Evolutionary conservation across 2,113 vertebrate genomes (phyloP), one percentile per base, ranked within the genome.

Genomic region (Ivindomyrus marchei): DNA sequence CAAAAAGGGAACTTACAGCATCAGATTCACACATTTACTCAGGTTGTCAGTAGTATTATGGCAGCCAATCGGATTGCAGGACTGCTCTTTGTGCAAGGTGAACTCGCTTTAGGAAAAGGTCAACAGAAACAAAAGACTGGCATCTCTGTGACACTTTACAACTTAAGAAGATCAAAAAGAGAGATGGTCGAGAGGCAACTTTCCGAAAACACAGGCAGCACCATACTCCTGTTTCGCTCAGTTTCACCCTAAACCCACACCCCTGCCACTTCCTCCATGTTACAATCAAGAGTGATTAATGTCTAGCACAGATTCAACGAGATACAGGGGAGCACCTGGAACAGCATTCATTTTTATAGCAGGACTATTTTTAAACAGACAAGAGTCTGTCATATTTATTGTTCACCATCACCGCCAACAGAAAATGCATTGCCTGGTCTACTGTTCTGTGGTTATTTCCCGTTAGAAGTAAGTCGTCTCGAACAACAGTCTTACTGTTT

Each of bases 401-500:
- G 91, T 93, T 95, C 93, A 89, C 92, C 89, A 88, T 52, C 92
- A 90, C 93, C 3, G 50, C 1, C 89, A 93, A 93, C 90, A 74
- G 49, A 85, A 94, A 93, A 93, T 92, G 92, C 94, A 95, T 94
- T 95, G 15, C 21, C 89, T 93, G 91, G 91, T 93, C 56, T 77
- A 74, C 87, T 90, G 49, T 92, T 94, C 94, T 94, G 94, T 92
- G 87, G 91, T 80, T 13, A 77, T 19, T 77, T 89, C 94, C 95
- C 95, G 93, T 96, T 96, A 96, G 95, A 96, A 95, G 95, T 93
- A 92, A 92, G 95, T 92, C 92, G 95, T 94, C 53, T 56, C 90
- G 94, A 93, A 9, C 24, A 66, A 1, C 24, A 66, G 58, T n/a
- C 95, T 94, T 92, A 93, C 93, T 93, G 92, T 94, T 95, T 94